These are phyloP conservation scores for Chrysopilus asiliformis DNA, from an alignment of 2,888 invertebrate species.

Conservation along the genomic window DNA sequence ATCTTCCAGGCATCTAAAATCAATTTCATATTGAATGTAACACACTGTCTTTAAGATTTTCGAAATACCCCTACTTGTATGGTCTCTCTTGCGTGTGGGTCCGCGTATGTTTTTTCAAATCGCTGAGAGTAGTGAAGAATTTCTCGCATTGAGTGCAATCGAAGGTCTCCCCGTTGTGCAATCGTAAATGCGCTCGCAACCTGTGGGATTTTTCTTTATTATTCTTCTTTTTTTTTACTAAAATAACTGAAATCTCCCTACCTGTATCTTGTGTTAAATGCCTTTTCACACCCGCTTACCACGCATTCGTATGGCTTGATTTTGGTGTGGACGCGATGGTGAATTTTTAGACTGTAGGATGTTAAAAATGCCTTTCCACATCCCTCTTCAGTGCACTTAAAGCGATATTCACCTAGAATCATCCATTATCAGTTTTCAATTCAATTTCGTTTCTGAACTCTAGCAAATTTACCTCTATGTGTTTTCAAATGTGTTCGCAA, in stretches of 20 bases:
- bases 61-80: conserved; percentile 48
- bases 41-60: background rate
- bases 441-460: background rate
- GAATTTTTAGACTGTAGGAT: conserved; percentile 89
- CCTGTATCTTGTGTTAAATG: conserved; percentile 90
- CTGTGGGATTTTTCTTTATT: conserved; percentile 30
- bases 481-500: conserved; percentile 91
- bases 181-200: conserved; percentile 75
- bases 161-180: conserved; percentile 90
- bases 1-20: conserved; percentile 56
- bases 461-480: conserved; percentile 59
- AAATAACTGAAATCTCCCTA: conserved; percentile 23
- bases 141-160: conserved; percentile 83
- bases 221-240: background rate
- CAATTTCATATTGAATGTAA: background rate
- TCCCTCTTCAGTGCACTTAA: conserved; percentile 73
- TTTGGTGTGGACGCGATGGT: conserved; percentile 86
- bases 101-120: conserved; percentile 84
- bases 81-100: conserved; percentile 87
- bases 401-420: conserved; percentile 88
- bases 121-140: conserved; percentile 86
- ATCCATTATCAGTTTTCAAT: too few relatives aligned
- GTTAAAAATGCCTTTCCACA: conserved; percentile 91
- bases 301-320: conserved; percentile 82
- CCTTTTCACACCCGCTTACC: conserved; percentile 71